A percentile compares a stretch with the other conserved stretches of the same genome.
phyloP scores from a whole-genome alignment of 2,113 vertebrate genomes.

The Seriola aureovittata region DNA sequence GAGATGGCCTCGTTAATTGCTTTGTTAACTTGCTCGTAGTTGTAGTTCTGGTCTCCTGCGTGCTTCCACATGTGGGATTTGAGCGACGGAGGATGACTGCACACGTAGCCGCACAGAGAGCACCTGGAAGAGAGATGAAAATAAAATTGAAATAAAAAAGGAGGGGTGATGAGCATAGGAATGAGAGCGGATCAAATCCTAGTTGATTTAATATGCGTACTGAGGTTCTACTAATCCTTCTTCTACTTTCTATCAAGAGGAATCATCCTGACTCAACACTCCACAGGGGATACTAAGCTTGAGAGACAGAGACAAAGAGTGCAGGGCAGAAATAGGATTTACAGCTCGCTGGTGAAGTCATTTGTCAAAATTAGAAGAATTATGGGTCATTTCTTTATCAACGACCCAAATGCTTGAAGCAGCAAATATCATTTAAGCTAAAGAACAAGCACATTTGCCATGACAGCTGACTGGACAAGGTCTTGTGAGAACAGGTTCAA shows the following conservation, averaged over 20 bases:
- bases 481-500: background rate
- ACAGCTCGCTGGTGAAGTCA: slow-evolving; percentile 10
- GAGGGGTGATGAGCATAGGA: background rate
- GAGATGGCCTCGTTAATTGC: slow-evolving; percentile 98
- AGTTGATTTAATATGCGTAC: slow-evolving; percentile 51
- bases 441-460: background rate
- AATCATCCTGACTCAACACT: slow-evolving; percentile 53
- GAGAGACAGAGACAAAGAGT: slow-evolving; percentile 26
- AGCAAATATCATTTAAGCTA: background rate
- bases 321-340: slow-evolving; percentile 42
- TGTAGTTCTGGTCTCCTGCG: slow-evolving; percentile 98
- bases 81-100: slow-evolving; percentile 96
- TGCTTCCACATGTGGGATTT: slow-evolving; percentile 99
- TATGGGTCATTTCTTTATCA: slow-evolving; percentile 19
- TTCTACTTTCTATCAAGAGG: slow-evolving; percentile 54
- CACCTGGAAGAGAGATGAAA: slow-evolving; percentile 84
- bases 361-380: slow-evolving; percentile 52
- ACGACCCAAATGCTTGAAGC: slow-evolving; percentile 1
- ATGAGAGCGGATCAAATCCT: slow-evolving; percentile 39
- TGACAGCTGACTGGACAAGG: background rate
- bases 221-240: slow-evolving; percentile 54
- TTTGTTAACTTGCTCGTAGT: slow-evolving; percentile 98
- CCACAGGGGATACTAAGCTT: slow-evolving; percentile 35
- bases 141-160: background rate
- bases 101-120: slow-evolving; percentile 97